Conservation (phyloP, 2,113 vertebrate genomes). For the Xenus cinereus region DNA sequence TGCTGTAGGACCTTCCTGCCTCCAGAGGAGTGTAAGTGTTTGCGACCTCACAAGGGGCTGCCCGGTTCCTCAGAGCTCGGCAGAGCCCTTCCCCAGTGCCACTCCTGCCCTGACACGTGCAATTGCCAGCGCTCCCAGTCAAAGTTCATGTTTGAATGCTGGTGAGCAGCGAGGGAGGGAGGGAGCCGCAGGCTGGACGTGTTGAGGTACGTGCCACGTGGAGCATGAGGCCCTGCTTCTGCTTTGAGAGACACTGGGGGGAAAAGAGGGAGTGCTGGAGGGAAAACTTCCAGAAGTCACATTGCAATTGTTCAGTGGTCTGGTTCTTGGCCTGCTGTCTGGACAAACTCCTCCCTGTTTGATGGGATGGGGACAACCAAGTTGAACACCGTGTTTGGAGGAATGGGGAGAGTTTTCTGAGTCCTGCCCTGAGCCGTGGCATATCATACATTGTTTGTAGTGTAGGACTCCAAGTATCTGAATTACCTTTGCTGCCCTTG, state of each 20-base stretch:
- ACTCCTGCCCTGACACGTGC: accelerated
- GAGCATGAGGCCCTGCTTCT: background rate
- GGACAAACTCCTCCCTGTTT: background rate
- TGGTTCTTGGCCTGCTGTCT: background rate
- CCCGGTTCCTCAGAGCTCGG: accelerated
- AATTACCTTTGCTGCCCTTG: background rate
- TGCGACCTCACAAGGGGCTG: background rate
- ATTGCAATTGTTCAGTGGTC: background rate
- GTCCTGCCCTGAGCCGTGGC: background rate
- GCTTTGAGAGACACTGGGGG: background rate
- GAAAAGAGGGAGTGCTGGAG: background rate
- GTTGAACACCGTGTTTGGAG: background rate
- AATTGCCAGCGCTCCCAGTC: background rate
- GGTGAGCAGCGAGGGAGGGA: background rate
- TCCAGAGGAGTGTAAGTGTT: background rate
- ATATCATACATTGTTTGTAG: background rate
- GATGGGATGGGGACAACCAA: background rate
- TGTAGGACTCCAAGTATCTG: background rate
- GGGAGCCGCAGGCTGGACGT: background rate
- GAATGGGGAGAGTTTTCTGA: background rate
- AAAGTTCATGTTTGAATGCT: accelerated
- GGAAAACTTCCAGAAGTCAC: background rate
- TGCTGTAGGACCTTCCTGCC: background rate
- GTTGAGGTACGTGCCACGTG: background rate
- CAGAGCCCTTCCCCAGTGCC: background rate